Percentiles rank a stretch among this genome's conserved stretches.
Conservation (phyloP, 1,140 invertebrate species). For the Copidosoma floridanum region DNA sequence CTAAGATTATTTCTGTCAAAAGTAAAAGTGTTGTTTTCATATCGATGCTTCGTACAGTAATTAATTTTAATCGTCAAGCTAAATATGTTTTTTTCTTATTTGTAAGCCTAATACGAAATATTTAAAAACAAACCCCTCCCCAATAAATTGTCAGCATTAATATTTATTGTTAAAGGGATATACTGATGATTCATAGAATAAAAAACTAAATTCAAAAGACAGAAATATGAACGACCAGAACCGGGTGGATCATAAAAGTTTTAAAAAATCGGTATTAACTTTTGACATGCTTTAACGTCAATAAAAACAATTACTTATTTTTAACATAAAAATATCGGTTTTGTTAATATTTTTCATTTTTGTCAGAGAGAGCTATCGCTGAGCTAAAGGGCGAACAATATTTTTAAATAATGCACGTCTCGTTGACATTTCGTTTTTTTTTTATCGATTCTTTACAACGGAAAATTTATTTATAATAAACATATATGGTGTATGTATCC, state of each 20-base stretch:
- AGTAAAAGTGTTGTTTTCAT: not conserved
- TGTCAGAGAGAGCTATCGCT: no score
- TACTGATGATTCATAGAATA: slow-evolving; percentile 11
- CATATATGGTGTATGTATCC: slow-evolving; percentile 13
- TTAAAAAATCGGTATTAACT: slow-evolving; percentile 6
- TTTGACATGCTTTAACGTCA: slow-evolving; percentile 3
- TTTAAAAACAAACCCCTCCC: no score
- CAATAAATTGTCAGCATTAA: slow-evolving; percentile 22
- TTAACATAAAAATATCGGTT: no score
- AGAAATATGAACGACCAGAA: not conserved
- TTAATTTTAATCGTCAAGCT: not conserved
- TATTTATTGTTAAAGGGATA: not conserved
- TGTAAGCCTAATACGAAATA: no score
- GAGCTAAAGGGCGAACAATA: no score
- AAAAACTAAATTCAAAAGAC: slow-evolving; percentile 3
- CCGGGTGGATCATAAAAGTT: not conserved
- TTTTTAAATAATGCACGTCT: slow-evolving; percentile 21
- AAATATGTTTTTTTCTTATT: no score
- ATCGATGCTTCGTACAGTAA: not conserved
- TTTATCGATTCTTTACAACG: slow-evolving; percentile 5
- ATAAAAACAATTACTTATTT: slow-evolving; percentile 17
- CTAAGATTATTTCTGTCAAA: not conserved
- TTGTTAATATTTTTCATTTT: no score
- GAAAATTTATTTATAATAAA: slow-evolving; percentile 16
- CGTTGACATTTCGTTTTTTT: slow-evolving; percentile 9